Conservation (phyloP, 2,797 vertebrate species). For the Luscinia luscinia region DNA sequence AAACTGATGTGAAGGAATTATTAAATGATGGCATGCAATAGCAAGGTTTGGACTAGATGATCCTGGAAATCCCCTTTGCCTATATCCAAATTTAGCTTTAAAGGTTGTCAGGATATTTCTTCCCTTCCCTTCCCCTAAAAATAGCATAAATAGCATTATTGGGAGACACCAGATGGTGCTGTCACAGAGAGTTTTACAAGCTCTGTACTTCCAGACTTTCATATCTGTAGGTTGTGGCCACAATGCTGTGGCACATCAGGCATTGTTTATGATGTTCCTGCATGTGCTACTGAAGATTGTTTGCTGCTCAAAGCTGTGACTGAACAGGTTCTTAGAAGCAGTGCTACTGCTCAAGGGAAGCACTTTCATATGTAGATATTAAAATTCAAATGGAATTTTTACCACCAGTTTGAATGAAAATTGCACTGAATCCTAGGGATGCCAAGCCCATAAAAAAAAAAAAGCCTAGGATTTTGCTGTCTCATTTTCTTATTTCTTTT, state of each 20-base stretch:
- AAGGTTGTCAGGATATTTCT: background rate
- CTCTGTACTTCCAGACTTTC: background rate
- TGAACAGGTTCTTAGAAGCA: background rate
- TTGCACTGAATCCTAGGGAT: background rate
- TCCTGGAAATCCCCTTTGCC: background rate
- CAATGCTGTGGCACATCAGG: background rate
- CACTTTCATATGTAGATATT: background rate
- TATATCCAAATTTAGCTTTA: background rate
- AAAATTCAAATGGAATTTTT: background rate
- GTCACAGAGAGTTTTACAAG: background rate
- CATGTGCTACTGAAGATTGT: background rate
- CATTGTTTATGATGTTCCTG: background rate
- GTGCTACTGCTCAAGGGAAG: background rate
- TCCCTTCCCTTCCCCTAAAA: background rate
- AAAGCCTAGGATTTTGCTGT: background rate
- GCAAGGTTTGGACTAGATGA: background rate
- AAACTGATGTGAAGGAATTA: background rate
- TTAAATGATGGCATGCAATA: background rate
- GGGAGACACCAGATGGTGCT: conserved; percentile 3
- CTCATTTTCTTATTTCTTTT: background rate
- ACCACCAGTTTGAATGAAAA: background rate
- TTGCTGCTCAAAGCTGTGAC: background rate
- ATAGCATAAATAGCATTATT: background rate
- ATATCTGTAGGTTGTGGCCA: background rate
- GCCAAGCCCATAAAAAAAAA: background rate